These are phyloP conservation scores for Meloidogyne chitwoodi DNA, from an alignment of 1,140 invertebrate genomes.

Conservation along the genomic window DNA sequence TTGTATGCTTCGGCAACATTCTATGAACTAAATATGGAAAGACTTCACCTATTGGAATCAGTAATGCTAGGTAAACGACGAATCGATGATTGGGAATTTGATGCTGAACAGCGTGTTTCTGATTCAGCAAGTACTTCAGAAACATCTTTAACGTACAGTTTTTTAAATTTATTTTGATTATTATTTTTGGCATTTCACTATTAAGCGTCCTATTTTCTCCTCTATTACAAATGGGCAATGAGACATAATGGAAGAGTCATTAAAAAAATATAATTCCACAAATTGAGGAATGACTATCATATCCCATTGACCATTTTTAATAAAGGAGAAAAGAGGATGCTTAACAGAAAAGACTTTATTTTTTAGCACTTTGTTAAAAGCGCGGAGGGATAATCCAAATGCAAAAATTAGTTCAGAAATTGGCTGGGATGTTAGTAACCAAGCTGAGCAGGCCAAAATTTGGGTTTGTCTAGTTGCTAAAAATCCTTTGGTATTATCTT, in stretches of 20 bases:
- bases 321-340: too few relatives aligned
- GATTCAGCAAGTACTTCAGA: conserved; percentile 6
- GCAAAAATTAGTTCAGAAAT: conserved; percentile 10
- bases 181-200: too few relatives aligned
- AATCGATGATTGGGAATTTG: conserved; percentile 19
- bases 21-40: conserved; percentile 7
- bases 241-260: too few relatives aligned
- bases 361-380: conserved; percentile 5
- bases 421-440: conserved; percentile 9
- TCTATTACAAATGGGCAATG: too few relatives aligned
- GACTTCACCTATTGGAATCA: background rate
- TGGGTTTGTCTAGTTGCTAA: background rate
- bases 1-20: conserved; percentile 13
- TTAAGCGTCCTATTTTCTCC: too few relatives aligned
- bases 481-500: too few relatives aligned
- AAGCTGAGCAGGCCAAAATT: conserved; percentile 8
- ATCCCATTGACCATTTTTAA: too few relatives aligned
- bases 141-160: background rate
- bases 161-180: background rate
- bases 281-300: too few relatives aligned
- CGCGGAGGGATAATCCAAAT: conserved; percentile 14
- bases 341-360: too few relatives aligned
- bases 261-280: too few relatives aligned
- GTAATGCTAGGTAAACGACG: background rate
- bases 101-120: conserved; percentile 6